Conservation (phyloP, 35 echinoderm and acorn worm genomes). For the Holothuria glaberrima region DNA sequence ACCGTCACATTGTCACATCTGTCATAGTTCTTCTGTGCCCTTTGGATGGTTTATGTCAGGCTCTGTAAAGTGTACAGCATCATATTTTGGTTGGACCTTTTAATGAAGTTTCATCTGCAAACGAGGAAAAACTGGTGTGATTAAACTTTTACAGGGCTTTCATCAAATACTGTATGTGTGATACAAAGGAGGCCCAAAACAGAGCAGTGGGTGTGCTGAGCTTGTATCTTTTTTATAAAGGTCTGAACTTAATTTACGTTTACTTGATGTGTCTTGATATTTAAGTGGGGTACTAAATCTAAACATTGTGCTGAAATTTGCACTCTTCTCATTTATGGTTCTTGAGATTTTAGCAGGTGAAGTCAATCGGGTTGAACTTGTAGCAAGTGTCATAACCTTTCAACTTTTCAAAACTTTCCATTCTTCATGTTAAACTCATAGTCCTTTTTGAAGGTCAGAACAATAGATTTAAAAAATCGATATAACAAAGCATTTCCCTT, state of each 20-base stretch:
- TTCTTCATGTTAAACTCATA: too few relatives aligned
- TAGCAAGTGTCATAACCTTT: conserved; percentile 22
- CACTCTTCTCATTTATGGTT: neutral
- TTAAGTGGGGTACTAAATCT: neutral
- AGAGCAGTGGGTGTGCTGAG: neutral
- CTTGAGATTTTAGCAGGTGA: neutral
- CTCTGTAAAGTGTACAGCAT: conserved; percentile 9
- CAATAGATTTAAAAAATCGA: too few relatives aligned
- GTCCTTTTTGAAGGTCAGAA: too few relatives aligned
- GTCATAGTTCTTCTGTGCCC: neutral
- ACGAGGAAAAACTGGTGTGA: neutral
- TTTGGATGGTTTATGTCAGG: neutral
- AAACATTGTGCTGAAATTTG: conserved; percentile 2
- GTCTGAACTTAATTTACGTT: neutral
- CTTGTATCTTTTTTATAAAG: neutral
- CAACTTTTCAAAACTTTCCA: neutral
- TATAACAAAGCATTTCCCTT: too few relatives aligned
- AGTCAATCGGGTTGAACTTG: neutral
- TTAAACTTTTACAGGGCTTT: neutral
- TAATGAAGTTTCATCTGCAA: neutral
- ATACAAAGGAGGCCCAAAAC: conserved; percentile 15
- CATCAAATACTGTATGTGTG: conserved; percentile 15
- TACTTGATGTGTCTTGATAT: neutral
- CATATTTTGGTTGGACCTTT: neutral
- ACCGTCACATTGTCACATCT: neutral